Percentiles rank a stretch among this genome's conserved stretches.
Conservation (phyloP, 2,888 invertebrate species). For the Epistrophella euchroma region DNA sequence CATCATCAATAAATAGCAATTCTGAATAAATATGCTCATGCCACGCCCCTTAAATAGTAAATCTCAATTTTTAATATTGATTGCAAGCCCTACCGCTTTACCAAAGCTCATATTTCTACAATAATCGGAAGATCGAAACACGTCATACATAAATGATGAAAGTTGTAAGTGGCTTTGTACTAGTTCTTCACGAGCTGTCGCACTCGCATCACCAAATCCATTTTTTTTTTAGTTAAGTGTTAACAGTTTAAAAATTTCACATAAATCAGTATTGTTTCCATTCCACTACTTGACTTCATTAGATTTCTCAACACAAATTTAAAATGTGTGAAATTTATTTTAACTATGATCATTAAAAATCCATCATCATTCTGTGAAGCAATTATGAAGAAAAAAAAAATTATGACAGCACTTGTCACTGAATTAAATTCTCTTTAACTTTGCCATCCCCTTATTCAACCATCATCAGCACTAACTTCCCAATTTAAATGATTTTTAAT, state of each 20-base stretch:
- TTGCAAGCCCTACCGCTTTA: too few species aligned
- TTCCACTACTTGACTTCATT: slow-evolving; percentile 1
- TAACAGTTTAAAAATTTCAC: background rate
- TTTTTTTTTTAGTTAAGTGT: too few species aligned
- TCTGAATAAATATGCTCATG: too few species aligned
- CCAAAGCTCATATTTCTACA: too few species aligned
- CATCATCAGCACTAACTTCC: background rate
- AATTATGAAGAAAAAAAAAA: slow-evolving; percentile 45
- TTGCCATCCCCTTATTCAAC: background rate
- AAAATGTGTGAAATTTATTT: slow-evolving; percentile 30
- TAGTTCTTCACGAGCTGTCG: too few species aligned
- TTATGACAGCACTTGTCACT: slow-evolving; percentile 49
- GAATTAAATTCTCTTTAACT: slow-evolving; percentile 27
- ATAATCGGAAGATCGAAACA: too few species aligned
- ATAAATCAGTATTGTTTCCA: background rate
- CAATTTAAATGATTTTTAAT: slow-evolving; percentile 53
- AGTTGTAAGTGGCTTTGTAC: too few species aligned
- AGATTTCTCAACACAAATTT: background rate
- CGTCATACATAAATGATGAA: too few species aligned
- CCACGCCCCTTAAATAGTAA: too few species aligned
- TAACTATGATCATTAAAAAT: slow-evolving; percentile 40
- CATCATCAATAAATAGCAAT: too few species aligned
- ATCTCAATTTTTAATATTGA: too few species aligned
- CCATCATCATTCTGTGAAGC: slow-evolving; percentile 21
- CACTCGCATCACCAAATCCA: background rate